These are phyloP conservation scores for Ochotona princeps DNA, from an alignment of 2,113 vertebrate genomes.

Conservation along the genomic window DNA sequence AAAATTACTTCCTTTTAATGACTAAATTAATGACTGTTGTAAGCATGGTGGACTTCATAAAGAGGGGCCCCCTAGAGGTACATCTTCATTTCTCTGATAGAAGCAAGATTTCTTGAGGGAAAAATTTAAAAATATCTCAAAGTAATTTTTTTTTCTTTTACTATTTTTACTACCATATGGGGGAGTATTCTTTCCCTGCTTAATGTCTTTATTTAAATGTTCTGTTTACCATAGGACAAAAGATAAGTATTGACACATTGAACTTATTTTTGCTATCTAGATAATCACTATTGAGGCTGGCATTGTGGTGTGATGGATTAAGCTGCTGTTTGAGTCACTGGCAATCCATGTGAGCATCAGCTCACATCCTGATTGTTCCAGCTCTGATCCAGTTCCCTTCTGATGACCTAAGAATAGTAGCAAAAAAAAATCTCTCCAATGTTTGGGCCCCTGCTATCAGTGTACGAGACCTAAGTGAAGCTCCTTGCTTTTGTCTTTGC, in stretches of 20 bases:
- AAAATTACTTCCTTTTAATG: background rate
- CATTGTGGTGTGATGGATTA: too few species aligned
- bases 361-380: too few species aligned
- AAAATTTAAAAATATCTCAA: background rate
- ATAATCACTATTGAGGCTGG: too few species aligned
- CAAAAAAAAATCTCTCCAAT: too few species aligned
- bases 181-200: background rate
- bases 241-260: background rate
- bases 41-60: background rate
- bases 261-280: too few species aligned
- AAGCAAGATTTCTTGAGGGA: background rate
- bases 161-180: background rate
- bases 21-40: background rate
- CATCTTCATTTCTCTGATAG: background rate
- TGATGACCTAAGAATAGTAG: too few species aligned
- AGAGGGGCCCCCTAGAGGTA: background rate
- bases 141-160: background rate
- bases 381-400: too few species aligned
- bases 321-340: too few species aligned
- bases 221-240: background rate
- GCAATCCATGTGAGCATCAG: too few species aligned
- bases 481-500: too few species aligned
- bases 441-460: too few species aligned
- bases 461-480: too few species aligned
- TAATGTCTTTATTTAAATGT: background rate